These are phyloP conservation scores for Antennarius maculatus DNA, from an alignment of 2,797 vertebrate genomes.

Conservation along the genomic window DNA sequence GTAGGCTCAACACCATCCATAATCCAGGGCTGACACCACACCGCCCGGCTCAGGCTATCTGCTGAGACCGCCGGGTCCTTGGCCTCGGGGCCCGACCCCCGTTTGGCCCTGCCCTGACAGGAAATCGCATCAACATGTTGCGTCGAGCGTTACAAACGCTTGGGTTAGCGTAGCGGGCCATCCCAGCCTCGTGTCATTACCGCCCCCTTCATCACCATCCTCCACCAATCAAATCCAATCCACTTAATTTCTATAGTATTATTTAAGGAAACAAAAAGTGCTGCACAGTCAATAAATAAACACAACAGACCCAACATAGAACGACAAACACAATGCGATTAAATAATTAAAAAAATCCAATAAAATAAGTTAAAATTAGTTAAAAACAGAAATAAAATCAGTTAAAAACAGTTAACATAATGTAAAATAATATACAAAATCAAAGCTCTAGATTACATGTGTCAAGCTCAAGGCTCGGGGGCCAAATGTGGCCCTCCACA, in stretches of 20 bases:
- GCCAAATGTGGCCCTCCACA: no score
- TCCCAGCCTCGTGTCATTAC: conserved; percentile 23
- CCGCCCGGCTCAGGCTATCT: conserved; percentile 54
- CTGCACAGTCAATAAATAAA: no score
- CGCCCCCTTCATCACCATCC: conserved; percentile 51
- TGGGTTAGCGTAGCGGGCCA: conserved; percentile 38
- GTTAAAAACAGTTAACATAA: no score
- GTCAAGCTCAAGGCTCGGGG: no score
- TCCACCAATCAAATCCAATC: conserved; percentile 2
- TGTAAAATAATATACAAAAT: no score
- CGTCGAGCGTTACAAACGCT: conserved; percentile 53
- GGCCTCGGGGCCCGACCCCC: conserved; percentile 66
- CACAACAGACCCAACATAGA: no score
- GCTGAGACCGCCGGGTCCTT: conserved; percentile 64
- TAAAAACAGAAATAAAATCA: no score
- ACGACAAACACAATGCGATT: not conserved
- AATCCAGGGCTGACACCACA: conserved; percentile 71
- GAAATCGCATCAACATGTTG: conserved; percentile 70
- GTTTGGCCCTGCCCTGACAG: conserved; percentile 44
- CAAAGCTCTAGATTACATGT: no score
- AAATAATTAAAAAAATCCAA: no score
- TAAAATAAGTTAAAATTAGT: no score
- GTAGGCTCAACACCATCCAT: conserved; percentile 74
- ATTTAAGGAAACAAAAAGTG: no score
- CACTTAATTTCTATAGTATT: not conserved